Evolutionary conservation across 2,888 invertebrate genomes (phyloP).

Genomic region (Himalopsyche japonica): DNA sequence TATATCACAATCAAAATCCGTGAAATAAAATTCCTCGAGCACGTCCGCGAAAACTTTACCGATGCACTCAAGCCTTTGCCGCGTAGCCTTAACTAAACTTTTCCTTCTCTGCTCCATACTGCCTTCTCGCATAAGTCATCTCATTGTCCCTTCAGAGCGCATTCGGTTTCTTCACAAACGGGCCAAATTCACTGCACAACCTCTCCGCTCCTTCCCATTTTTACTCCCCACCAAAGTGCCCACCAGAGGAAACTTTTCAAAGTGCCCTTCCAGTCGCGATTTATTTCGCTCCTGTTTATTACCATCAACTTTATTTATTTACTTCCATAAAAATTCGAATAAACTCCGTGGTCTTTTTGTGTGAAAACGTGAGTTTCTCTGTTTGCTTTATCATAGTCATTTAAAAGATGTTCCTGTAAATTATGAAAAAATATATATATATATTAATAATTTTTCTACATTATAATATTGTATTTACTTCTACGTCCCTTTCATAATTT

Average conservation of each 20-base stretch:
- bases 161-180: slow-evolving; percentile 9
- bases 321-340: background rate
- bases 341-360: background rate
- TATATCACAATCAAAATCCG: background rate
- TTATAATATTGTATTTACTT: no score
- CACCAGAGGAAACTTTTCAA: slow-evolving; percentile 3
- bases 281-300: slow-evolving; percentile 30
- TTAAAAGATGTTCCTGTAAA: background rate
- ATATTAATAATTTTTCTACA: no score
- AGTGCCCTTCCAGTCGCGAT: slow-evolving; percentile 12
- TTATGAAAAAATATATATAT: background rate
- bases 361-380: background rate
- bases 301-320: slow-evolving; percentile 14
- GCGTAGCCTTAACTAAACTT: background rate
- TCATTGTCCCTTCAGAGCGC: slow-evolving; percentile 25
- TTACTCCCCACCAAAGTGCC: background rate
- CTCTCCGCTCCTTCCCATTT: background rate
- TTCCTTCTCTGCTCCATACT: slow-evolving; percentile 4
- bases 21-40: background rate
- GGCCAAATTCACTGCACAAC: slow-evolving; percentile 3
- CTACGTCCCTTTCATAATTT: no score
- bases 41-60: background rate
- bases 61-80: background rate
- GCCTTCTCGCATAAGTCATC: slow-evolving; percentile 19
- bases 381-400: slow-evolving; percentile 8